Base-by-base conservation (phyloP, 1,140 invertebrate genomes). In the Alviniconcha marisindica region DNA sequence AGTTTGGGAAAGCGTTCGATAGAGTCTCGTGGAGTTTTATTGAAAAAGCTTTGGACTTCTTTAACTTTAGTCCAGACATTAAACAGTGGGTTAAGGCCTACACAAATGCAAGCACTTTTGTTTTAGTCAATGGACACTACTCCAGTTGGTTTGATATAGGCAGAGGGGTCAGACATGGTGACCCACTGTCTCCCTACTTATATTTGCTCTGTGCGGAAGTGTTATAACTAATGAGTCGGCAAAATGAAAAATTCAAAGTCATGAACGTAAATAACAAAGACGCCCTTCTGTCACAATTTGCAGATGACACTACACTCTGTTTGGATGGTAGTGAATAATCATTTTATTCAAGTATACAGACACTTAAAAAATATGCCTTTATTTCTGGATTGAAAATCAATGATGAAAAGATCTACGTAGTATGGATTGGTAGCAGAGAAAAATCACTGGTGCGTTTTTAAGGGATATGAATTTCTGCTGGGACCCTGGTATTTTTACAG, bases 281-380 rank as follows among this genome's bases (percentile, higher is more conserved):
- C 60, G 54, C 44, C 38, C n/a, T 66, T 3, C 28, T 84, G 21
- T 76, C 54, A 24, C 79, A 76, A 63, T 84, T 56, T 76, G 73
- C 83, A 40, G 83, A 84, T 81, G 83, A 81, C 42, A 84, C 83
- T 7, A 38, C 42, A 24, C 28, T 84, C 28, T 77, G 5, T 66
- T 84, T 51, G 1, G 78, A 84, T 82, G 78, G 83, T 48, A 40
- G 63, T 40, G 33, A 63, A 60, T 54, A 63, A 38, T 74, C 78
- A 24, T 71, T 83, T 38, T 36, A 63, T 14, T 24, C 24, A 33
- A 54, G 28, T 77, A 31, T 77, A 18, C 14, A 33, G 18, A n/a
- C 24, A 15, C n/a, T 77, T 5, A 42, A 15, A 12, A 10, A 7
- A 14, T 77, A 18, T 77, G 74, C 74, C 12, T n/a, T 14, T 14